Evolutionary conservation across 2,797 vertebrate genomes (phyloP), one percentile per base, ranked within the genome.

Genomic region (Heteromormyrus szaboi): DNA sequence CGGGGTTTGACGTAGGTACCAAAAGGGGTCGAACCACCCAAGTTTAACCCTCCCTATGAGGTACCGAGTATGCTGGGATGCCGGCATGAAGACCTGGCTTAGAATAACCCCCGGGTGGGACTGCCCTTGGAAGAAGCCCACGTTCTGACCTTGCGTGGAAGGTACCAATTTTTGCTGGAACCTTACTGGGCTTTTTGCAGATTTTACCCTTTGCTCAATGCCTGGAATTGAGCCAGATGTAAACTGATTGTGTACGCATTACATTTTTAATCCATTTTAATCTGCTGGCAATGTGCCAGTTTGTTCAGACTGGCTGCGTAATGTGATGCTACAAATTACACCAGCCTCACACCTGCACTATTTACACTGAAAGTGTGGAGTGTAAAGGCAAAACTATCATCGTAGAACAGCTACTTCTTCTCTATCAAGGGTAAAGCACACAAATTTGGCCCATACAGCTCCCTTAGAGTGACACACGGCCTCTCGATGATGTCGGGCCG

Each of bases 401-500:
- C 9, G 4, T 12, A 72, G 65, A 72, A 72, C 3, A 17, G 29
- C 29, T 72, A 33, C 25, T 72, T 29, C 29, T 33, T 33, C 29
- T 33, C 65, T 72, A 29, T 72, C 65, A 33, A 72, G 29, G 11
- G 29, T 14, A 33, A 72, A 72, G 25, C 62, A 33, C 25, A 33
- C 29, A 33, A 17, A 72, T 4, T 29, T 22, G 1, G 59, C 22
- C 59, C 9, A 12, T 65, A 25, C 22, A 65, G 3, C 65, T 17
- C 12, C 29, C 29, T 37, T 17, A 33, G 12, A 29, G 65, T 6
- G 65, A 37, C 29, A 17, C 29, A 1, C 4, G 12, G 65, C 29
- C 65, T 37, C 65, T 72, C 29, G 12, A 29, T 2, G 65, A 72
- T 72, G 29, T 14, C 2, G 65, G 14, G 90, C 93, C 88, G 89